Base-by-base conservation (phyloP, 1,140 invertebrate genomes). In the Pararge aegeria region DNA sequence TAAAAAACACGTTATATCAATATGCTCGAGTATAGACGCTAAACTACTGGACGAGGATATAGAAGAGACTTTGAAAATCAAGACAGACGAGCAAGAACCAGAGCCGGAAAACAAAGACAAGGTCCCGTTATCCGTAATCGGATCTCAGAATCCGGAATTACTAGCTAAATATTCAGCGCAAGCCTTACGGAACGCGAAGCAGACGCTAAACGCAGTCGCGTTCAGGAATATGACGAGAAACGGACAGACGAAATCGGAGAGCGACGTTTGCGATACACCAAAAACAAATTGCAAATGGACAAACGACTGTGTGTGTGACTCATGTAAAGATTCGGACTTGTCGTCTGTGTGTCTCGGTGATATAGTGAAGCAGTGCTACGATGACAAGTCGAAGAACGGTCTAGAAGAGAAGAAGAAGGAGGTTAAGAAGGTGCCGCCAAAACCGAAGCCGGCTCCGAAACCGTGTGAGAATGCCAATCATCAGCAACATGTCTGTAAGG, bases 401-500 rank as follows among this genome's bases (percentile, higher is more conserved):
- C 13, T 60, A 19, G 70, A 72, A 16, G 72, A 70, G 51, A 69
- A 72, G 53, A 70, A 70, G 59, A 68, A 64, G 56, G 65, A 68
- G 19, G 50, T 59, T 12, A 84, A 83, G 34, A 73, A 73, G 57
- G 59, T 44, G 2, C 55, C 55, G 18, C 48, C 68, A 9, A 84
- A 81, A 49, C 62, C 56, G 16, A 84, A 78, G 21, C 66, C 64
- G 15, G 55, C 62, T 40, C 56, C 70, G 7, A 83, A 83, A 53
- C 61, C 65, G 2, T 89, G 83, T 16, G 86, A 89, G 62, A 84
- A 77, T 40, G 63, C 66, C 0, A 64, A 64, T 0, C 81, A 87
- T 61, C 83, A 84, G 51, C 83, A 84, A 53, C 86, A 89, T 61
- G 76, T 89, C 2, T 89, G 86, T 71, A 89, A 89, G 73, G 83